Evolutionary conservation across 2,113 vertebrate species (phyloP).

Genomic region (Gulo gulo): DNA sequence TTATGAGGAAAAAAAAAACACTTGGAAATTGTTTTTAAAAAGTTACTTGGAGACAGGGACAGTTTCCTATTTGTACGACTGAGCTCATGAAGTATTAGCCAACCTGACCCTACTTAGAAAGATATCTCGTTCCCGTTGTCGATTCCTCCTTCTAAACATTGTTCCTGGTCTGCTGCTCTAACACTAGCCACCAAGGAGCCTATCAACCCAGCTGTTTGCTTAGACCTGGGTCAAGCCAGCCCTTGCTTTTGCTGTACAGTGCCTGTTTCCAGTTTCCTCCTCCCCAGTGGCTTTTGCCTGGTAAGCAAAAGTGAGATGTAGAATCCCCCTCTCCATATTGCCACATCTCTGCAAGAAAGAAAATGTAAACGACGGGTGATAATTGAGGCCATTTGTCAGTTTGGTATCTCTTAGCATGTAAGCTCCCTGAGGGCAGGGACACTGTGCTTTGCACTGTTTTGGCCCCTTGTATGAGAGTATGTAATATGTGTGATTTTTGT

Average conservation of each 20-base stretch:
- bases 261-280: background rate
- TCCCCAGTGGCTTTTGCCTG: background rate
- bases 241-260: background rate
- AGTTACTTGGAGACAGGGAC: background rate
- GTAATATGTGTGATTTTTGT: background rate
- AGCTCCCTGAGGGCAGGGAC: conserved; percentile 56
- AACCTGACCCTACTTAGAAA: background rate
- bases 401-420: background rate
- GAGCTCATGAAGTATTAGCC: background rate
- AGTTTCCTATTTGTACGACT: background rate
- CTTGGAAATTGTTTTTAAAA: background rate
- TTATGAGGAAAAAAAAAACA: background rate
- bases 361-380: background rate
- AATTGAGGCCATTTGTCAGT: fast-evolving
- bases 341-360: background rate
- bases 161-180: background rate
- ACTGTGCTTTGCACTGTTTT: background rate
- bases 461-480: background rate
- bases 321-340: background rate
- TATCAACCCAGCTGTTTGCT: background rate
- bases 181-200: background rate
- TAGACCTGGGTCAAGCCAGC: background rate
- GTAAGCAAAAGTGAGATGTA: background rate
- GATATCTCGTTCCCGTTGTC: background rate
- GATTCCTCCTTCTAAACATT: background rate